phyloP scores from a whole-genome alignment of 2,888 invertebrate species.

The Sinodicranocentrus sp. region DNA sequence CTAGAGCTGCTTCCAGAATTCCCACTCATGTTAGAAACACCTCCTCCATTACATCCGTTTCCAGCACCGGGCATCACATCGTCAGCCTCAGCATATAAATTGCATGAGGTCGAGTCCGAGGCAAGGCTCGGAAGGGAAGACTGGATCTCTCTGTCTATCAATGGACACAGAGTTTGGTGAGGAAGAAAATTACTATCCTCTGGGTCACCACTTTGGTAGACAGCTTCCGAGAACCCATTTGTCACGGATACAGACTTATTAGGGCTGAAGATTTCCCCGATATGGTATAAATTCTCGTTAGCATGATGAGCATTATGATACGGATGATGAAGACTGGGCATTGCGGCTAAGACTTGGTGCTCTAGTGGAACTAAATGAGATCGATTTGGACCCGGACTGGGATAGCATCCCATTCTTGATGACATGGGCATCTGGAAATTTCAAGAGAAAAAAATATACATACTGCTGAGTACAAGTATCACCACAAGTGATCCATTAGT shows the following conservation, averaged over 20 bases:
- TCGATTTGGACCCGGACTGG: constrained; percentile 76
- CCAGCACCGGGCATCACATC: constrained; percentile 74
- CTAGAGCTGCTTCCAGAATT: constrained; percentile 61
- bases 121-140: constrained; percentile 78
- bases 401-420: constrained; percentile 75
- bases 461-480: constrained; percentile 30
- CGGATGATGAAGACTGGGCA: constrained; percentile 68
- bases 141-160: constrained; percentile 80
- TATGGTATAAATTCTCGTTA: constrained; percentile 76
- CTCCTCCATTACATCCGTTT: constrained; percentile 61
- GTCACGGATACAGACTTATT: constrained; percentile 75
- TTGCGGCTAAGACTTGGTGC: constrained; percentile 69
- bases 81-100: constrained; percentile 76
- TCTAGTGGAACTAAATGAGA: constrained; percentile 76
- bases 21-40: constrained; percentile 66
- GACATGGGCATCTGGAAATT: constrained; percentile 75
- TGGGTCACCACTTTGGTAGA: constrained; percentile 76
- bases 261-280: constrained; percentile 75
- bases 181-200: constrained; percentile 75
- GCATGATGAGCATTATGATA: constrained; percentile 74
- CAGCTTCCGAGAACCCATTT: constrained; percentile 76
- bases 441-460: constrained; percentile 32
- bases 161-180: constrained; percentile 70
- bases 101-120: constrained; percentile 76
- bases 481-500: constrained; percentile 54